Conservation (phyloP, 2,888 invertebrate species). For the Mongoloraphidia duomilia region DNA sequence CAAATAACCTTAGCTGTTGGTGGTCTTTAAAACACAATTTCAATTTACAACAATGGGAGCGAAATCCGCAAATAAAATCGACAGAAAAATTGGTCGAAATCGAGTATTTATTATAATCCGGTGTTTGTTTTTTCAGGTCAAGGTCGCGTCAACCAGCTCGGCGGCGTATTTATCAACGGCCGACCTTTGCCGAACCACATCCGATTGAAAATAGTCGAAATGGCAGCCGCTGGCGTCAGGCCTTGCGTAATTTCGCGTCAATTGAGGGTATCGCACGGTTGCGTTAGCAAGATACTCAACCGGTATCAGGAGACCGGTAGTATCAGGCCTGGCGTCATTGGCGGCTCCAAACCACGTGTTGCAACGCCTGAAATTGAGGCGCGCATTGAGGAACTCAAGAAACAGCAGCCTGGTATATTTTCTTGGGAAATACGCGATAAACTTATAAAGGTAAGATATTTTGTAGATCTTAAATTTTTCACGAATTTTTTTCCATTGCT, state of each 20-base stretch:
- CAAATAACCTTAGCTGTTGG: no score
- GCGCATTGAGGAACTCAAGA: conserved; percentile 81
- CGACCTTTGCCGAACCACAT: conserved; percentile 94
- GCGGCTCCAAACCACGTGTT: conserved; percentile 86
- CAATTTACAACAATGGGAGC: no score
- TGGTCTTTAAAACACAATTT: no score
- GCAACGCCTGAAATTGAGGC: conserved; percentile 89
- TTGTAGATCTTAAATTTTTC: background rate
- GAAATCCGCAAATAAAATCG: no score
- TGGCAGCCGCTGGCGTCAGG: conserved; percentile 86
- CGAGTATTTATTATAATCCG: no score
- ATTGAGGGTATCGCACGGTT: conserved; percentile 92
- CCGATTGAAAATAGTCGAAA: conserved; percentile 86
- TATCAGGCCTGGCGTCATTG: conserved; percentile 87
- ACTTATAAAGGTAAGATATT: conserved; percentile 59
- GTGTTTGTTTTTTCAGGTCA: conserved; percentile 52
- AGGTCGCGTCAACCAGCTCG: conserved; percentile 91
- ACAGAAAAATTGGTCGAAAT: no score
- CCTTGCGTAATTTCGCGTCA: conserved; percentile 95
- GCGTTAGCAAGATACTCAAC: conserved; percentile 93
- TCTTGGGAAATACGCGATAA: conserved; percentile 92
- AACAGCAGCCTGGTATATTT: conserved; percentile 84
- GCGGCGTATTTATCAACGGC: conserved; percentile 96
- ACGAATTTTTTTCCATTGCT: no score
- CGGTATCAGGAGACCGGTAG: conserved; percentile 92